Percentiles rank a stretch among this genome's conserved stretches.
These are phyloP conservation scores for Limnodromus scolopaceus DNA, from an alignment of 2,797 vertebrate genomes.

Conservation along the genomic window DNA sequence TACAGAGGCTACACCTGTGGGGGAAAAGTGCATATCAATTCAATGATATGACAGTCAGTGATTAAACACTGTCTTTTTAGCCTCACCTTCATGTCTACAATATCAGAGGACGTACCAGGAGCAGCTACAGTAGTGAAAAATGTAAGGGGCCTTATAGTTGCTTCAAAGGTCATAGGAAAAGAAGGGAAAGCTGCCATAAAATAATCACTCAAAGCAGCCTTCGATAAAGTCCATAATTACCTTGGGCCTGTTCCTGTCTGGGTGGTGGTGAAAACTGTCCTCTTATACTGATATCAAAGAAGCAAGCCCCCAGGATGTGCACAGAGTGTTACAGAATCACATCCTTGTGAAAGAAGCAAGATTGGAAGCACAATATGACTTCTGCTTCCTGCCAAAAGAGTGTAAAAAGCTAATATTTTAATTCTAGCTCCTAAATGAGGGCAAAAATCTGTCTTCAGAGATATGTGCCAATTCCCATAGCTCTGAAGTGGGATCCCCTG, in stretches of 20 bases:
- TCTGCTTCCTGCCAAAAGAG: not conserved
- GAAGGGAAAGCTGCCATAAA: not conserved
- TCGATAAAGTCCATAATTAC: not conserved
- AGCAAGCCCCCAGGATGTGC: not conserved
- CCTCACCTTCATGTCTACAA: not conserved
- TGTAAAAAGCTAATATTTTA: not conserved
- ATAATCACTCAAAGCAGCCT: not conserved
- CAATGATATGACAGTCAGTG: not conserved
- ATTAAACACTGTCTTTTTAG: not conserved
- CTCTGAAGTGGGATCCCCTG: not conserved
- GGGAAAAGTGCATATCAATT: not conserved
- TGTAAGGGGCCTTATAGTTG: not conserved
- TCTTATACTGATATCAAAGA: not conserved
- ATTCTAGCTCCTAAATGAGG: not conserved
- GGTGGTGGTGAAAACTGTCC: not conserved
- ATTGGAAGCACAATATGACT: not conserved
- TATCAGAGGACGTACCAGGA: not conserved
- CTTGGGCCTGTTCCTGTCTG: not conserved
- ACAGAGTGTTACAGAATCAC: not conserved
- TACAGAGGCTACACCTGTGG: not conserved
- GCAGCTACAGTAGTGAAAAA: not conserved
- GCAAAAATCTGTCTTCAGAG: conserved; percentile 20
- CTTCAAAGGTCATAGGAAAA: not conserved
- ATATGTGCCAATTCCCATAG: not conserved
- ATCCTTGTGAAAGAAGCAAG: not conserved